Percentiles rank a stretch among this genome's conserved stretches.
Conservation (phyloP, 2,113 vertebrate species). For the Chamaetylas fuelleborni region DNA sequence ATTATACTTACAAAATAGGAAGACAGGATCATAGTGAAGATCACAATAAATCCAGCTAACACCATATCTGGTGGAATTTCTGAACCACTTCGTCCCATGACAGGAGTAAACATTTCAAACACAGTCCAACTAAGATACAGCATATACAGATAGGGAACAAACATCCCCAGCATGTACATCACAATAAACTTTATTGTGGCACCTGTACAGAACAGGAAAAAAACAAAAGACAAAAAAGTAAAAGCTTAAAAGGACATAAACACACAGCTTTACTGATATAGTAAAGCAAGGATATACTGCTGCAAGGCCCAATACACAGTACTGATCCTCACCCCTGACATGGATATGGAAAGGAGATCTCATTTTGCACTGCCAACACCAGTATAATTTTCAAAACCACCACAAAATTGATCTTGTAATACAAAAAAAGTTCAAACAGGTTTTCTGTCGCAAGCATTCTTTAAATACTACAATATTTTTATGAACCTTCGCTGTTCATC, state of each 20-base stretch:
- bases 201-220: conserved; percentile 68
- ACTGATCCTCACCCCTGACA: background rate
- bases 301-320: background rate
- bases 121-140: conserved; percentile 93
- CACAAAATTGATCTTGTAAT: background rate
- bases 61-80: conserved; percentile 92
- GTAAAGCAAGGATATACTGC: background rate
- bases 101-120: conserved; percentile 96
- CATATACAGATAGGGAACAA: conserved; percentile 87
- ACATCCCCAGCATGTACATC: conserved; percentile 87
- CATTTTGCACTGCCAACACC: background rate
- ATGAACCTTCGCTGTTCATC: background rate
- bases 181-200: conserved; percentile 82
- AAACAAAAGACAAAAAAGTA: background rate
- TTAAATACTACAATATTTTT: background rate
- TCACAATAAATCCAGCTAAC: conserved; percentile 83
- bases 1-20: conserved; percentile 90
- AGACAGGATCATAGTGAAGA: conserved; percentile 83
- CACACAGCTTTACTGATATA: background rate
- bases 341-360: background rate
- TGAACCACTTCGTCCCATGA: conserved; percentile 92
- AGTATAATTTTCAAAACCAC: background rate
- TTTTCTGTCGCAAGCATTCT: background rate
- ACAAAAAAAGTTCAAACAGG: background rate
- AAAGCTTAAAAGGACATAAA: background rate